Evolutionary conservation across 2,888 invertebrate species (phyloP).

Genomic region (Agrypnus murinus): DNA sequence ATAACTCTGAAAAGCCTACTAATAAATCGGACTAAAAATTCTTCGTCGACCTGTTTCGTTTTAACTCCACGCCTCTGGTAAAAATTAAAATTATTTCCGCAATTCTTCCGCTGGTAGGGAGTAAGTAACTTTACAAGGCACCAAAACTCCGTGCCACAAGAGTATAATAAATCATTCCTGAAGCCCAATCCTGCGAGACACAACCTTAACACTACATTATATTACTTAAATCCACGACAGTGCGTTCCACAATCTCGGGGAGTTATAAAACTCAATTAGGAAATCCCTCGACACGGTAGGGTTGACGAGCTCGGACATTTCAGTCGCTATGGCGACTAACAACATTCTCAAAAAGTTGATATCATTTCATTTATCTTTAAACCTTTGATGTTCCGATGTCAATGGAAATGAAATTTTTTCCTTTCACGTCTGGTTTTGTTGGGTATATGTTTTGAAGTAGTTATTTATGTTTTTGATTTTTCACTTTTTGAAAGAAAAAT

Average conservation of each 20-base stretch:
- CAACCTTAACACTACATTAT: slow-evolving; percentile 58
- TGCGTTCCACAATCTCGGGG: slow-evolving; percentile 51
- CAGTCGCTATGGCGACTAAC: slow-evolving; percentile 48
- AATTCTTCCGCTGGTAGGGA: slow-evolving; percentile 25
- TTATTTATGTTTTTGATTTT: too few relatives aligned
- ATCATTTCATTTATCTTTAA: slow-evolving; percentile 41
- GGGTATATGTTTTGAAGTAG: too few relatives aligned
- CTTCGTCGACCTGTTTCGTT: slow-evolving; percentile 7
- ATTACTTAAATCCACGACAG: slow-evolving; percentile 57
- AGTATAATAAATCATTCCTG: slow-evolving; percentile 49
- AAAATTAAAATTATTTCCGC: slow-evolving; percentile 11
- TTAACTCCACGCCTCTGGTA: slow-evolving; percentile 8
- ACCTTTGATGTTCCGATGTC: slow-evolving; percentile 39
- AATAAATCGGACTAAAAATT: slow-evolving; percentile 30
- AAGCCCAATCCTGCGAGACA: slow-evolving; percentile 55
- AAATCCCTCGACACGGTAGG: slow-evolving; percentile 41
- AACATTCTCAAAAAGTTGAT: slow-evolving; percentile 47
- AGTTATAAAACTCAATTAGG: slow-evolving; percentile 55
- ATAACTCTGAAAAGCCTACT: slow-evolving; percentile 16
- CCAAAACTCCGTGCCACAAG: slow-evolving; percentile 35
- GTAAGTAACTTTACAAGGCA: slow-evolving; percentile 12
- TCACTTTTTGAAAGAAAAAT: too few relatives aligned
- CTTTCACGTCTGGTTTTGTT: not conserved
- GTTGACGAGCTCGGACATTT: slow-evolving; percentile 50
- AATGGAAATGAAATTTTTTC: slow-evolving; percentile 9